phyloP scores from a whole-genome alignment of 2,888 invertebrate genomes.

The Branchellion lobata region DNA sequence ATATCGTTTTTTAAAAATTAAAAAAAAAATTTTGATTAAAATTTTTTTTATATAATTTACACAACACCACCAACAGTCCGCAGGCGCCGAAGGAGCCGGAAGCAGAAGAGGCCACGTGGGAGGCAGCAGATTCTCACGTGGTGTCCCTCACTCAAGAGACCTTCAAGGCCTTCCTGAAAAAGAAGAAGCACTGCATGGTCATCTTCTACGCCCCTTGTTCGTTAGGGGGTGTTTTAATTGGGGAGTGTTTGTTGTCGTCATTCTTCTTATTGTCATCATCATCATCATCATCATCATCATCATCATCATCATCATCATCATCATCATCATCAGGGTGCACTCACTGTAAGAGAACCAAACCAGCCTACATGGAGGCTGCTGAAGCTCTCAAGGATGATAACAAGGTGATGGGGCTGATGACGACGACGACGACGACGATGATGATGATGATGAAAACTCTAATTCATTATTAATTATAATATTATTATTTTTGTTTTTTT shows the following conservation, averaged over 20 bases:
- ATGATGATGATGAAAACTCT: neutral
- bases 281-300: too few species aligned
- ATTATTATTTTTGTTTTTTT: too few species aligned
- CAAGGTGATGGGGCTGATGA: slow-evolving; percentile 46
- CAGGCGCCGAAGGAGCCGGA: slow-evolving; percentile 74
- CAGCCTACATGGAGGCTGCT: slow-evolving; percentile 67
- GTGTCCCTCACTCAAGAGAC: slow-evolving; percentile 74
- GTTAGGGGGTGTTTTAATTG: slow-evolving; percentile 59
- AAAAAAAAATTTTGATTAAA: too few species aligned
- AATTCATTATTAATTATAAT: neutral
- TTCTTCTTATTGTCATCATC: too few species aligned
- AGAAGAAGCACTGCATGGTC: slow-evolving; percentile 81
- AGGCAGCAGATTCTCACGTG: slow-evolving; percentile 74
- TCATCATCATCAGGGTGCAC: slow-evolving; percentile 69
- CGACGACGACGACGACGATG: too few species aligned
- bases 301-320: too few species aligned
- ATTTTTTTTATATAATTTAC: too few species aligned
- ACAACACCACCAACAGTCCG: neutral
- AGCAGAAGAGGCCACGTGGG: slow-evolving; percentile 78
- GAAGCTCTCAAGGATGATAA: slow-evolving; percentile 55
- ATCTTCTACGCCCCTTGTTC: slow-evolving; percentile 92
- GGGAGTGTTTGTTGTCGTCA: neutral
- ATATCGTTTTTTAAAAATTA: too few species aligned
- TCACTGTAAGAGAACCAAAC: slow-evolving; percentile 73
- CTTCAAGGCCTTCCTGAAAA: slow-evolving; percentile 75